Base-by-base conservation (phyloP, 2,113 vertebrate genomes). In the Rhea pennata region DNA sequence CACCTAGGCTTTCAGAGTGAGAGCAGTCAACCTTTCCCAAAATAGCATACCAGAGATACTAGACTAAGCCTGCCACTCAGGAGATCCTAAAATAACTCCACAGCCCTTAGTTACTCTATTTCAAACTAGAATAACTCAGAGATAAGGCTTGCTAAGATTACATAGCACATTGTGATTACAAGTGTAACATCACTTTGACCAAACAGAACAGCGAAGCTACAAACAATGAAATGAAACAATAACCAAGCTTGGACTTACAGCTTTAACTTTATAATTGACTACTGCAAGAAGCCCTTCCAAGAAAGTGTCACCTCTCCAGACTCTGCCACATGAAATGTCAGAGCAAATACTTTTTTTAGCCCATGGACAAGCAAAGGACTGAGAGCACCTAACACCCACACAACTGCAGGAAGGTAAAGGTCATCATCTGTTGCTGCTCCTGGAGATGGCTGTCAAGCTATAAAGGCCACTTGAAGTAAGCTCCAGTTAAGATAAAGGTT, bases 21-120 rank as follows among this genome's bases (percentile, higher is more conserved):
- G 44, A 94, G 80, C 62, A 95, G 81, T 31, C 90, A 94, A 80
- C 82, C 92, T 83, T 87, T 93, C 93, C 78, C 84, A 93, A 90
- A 97, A 97, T 93, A 97, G 84, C 67, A 50, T 3, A 36, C 58
- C 51, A 56, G 86, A 95, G 91, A 91, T 92, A 92, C 27, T 87
- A 95, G 24, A 82, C 56, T 81, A 87, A 73, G 81, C 71, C 71
- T 93, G 94, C 67, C 84, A 74, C 71, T 85, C 59, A 80, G 84
- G 87, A 88, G 92, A 91, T 90, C 78, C 84, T 74, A 96, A 94
- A 96, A 95, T 97, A 96, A 95, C 93, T 83, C 40, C 40, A 39
- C 7, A 20, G 81, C 7, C 62, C 62, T 79, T 44, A 88, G 77
- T 91, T 93, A 92, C 44, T 69, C 70, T 66, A 26, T 77, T 95